phyloP scores from a whole-genome alignment of 23 tunicate species.

The Styela clava region DNA sequence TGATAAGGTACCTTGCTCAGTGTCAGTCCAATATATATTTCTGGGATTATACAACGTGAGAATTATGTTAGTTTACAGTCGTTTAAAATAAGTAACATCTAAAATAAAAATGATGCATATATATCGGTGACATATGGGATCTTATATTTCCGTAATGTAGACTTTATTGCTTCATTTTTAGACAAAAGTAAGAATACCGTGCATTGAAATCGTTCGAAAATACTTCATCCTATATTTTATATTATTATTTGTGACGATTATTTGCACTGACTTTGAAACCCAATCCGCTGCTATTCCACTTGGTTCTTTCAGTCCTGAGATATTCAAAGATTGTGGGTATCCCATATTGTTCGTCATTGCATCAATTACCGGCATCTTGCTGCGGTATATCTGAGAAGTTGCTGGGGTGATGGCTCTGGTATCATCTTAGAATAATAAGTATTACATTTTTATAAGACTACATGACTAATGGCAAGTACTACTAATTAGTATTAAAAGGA shows the following conservation, averaged over 20 bases:
- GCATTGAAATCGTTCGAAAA: no score
- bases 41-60: no score
- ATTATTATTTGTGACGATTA: no score
- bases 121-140: no score
- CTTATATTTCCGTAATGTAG: no score
- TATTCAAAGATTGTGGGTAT: slow-evolving; percentile 51
- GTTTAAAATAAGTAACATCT: no score
- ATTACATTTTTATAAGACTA: neutral
- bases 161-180: no score
- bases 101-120: no score
- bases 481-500: neutral
- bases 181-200: no score
- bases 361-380: slow-evolving; percentile 45
- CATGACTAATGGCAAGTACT: neutral
- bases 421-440: slow-evolving; percentile 32
- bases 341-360: slow-evolving; percentile 42
- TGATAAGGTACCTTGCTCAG: slow-evolving; percentile 41
- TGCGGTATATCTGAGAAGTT: slow-evolving; percentile 44
- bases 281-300: slow-evolving; percentile 83
- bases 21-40: slow-evolving; percentile 78
- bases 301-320: slow-evolving; percentile 42
- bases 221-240: no score
- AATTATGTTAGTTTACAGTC: no score
- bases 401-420: slow-evolving; percentile 17
- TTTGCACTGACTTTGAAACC: slow-evolving; percentile 48